Evolutionary conservation across 1,140 invertebrate species (phyloP).

Genomic region (Ostrea denselamellosa): DNA sequence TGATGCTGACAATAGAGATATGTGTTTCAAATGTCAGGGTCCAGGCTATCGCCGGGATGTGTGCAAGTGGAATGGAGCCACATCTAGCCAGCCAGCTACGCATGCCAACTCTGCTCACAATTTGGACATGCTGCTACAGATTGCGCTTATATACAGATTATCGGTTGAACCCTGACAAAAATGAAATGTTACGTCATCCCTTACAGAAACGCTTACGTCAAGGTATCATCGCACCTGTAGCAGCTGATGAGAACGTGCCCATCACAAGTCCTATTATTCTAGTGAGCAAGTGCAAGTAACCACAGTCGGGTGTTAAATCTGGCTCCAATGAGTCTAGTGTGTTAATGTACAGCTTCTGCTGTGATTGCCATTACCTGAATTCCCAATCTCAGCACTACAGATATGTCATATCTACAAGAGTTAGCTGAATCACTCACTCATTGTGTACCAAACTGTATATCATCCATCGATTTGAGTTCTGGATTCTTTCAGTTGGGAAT

Average conservation of each 20-base stretch:
- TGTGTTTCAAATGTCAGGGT: not conserved
- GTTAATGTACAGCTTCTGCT: conserved; percentile 43
- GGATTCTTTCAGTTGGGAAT: no score
- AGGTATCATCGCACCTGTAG: conserved; percentile 51
- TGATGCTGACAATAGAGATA: not conserved
- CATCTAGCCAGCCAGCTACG: not conserved
- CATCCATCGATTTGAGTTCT: not conserved
- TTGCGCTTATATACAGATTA: conserved; percentile 36
- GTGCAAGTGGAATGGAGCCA: not conserved
- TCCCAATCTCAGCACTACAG: conserved; percentile 31
- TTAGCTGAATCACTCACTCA: not conserved
- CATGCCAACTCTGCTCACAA: not conserved
- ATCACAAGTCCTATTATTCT: conserved; percentile 53
- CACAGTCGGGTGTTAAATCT: no score
- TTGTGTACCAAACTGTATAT: not conserved
- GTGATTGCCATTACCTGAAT: conserved; percentile 43
- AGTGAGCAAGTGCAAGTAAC: conserved; percentile 33
- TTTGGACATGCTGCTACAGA: not conserved
- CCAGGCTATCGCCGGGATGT: not conserved
- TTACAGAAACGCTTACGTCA: conserved; percentile 46
- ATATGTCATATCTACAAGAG: conserved; percentile 42
- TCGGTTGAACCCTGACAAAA: conserved; percentile 44
- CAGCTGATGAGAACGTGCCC: conserved; percentile 43
- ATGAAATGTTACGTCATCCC: conserved; percentile 43
- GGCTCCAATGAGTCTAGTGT: conserved; percentile 37